Base-by-base conservation (phyloP, 2,888 invertebrate genomes). In the Cosmia trapezina region DNA sequence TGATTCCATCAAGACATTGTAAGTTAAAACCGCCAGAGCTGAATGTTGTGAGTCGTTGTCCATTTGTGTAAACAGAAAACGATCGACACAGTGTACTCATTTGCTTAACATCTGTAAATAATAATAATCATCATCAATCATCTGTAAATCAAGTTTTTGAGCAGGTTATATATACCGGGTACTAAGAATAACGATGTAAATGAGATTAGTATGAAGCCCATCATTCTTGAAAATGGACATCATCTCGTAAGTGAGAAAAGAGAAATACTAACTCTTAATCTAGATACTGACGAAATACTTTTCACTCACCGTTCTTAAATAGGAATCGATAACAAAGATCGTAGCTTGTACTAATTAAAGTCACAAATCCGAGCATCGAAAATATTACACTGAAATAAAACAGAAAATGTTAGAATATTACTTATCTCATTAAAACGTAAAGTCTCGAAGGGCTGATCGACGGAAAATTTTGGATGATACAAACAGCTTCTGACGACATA, bases 1-100 rank as follows among this genome's bases (percentile, higher is more conserved):
- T 89, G 19, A 96, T 89, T 1, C 96, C 96, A 81, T 95, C 92
- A 28, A 96, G 80, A 83, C 95, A 95, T 49, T 91, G 85, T 61
- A 96, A 80, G 19, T 89, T 86, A 11, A 88, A 88, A 4, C 89
- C 73, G 19, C 81, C 80, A 1, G 87, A 81, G 2, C 83, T 83
- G 43, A 91, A 91, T 3, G 88, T 89, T 8, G 93, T 86, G 4
- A 96, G 80, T 12, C 91, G 90, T 63, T 86, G 87, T 4, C 91
- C 88, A 74, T 96, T 96, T 2, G 93, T 91, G 64, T 92, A 92
- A 5, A 91, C 77, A 0, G 93, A 93, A 70, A 91, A 92, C 0
- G 83, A 85, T 60, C 66, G 77, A 7, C 69, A 74, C 0, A 88
- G 1, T 14, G 53, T 63, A 51, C 75, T 90, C 19, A 81, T 75